phyloP scores from a whole-genome alignment of 2,113 vertebrate species.

The Pelvicachromis taeniatus region DNA sequence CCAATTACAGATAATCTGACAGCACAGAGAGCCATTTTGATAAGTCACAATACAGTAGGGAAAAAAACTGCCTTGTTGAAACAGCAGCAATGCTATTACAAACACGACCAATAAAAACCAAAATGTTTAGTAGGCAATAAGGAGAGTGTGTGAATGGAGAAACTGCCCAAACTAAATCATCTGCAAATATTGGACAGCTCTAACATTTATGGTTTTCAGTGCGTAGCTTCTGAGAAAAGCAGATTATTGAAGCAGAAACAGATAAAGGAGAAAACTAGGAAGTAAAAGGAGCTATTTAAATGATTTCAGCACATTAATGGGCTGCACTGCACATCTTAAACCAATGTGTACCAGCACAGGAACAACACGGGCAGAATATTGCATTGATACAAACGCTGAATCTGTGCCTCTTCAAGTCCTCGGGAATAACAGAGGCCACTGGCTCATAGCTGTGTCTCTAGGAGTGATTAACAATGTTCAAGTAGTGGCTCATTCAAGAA shows the following conservation, averaged over 20 bases:
- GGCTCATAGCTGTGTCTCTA: neutral
- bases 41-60: neutral
- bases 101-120: neutral
- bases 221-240: neutral
- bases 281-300: neutral
- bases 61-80: neutral
- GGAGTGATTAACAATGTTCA: neutral
- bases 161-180: neutral
- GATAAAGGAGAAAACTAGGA: neutral
- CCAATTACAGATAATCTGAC: neutral
- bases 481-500: neutral
- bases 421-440: neutral
- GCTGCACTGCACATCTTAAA: neutral
- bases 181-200: neutral
- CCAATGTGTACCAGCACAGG: neutral
- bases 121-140: neutral
- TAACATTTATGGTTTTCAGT: neutral
- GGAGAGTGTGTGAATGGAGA: neutral
- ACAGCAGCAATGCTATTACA: neutral
- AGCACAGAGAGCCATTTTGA: neutral
- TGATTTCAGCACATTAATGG: neutral
- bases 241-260: neutral
- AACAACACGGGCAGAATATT: neutral
- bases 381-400: neutral
- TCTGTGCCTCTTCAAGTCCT: neutral